Evolutionary conservation across 2,888 invertebrate species (phyloP), one percentile per base, ranked within the genome.

Genomic region (Tenthredo mesomela): DNA sequence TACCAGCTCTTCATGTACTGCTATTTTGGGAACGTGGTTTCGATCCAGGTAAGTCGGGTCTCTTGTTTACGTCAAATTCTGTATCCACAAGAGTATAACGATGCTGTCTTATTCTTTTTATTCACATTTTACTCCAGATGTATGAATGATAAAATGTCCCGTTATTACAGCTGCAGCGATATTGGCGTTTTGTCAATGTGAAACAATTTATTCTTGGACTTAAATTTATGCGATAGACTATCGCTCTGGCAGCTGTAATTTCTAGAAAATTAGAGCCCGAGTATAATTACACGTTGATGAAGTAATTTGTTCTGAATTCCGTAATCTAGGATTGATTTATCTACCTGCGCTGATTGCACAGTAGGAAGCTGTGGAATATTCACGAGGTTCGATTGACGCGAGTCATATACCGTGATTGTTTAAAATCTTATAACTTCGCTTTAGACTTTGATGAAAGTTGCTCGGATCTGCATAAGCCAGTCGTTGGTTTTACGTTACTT

Each of bases 1-100:
- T 82, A 82, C n/a, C 47, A 82, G 47, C 82, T 82, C 12, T 82
- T 82, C 50, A 29, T 82, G 29, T 82, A 70, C 47, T 82, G 82
- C 9, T 67, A 67, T 47, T 50, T 82, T 15, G 82, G 82, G 10
- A 82, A 70, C 70, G 33, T 40, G 3, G 47, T 67, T 29, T 21
- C 82, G 47, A 47, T 82, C 29, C 65, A 67, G 37, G 82, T 82
- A 29, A 82, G 70, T 61, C 18, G 21, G 29, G 10, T 33, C 0
- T 33, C 2, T 47, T 50, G 12, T 33, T 77, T 9, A 25, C 2
- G 50, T n/a, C 4, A 50, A 50, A 50, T 50, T 50, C 50, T 50
- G 50, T 50, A 50, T 50, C 6, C 18, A 50, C 4, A 50, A 50
- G 18, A 50, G 5, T 6, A 50, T 6, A 50, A 50, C 50, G 18